Evolutionary conservation across 2,113 vertebrate genomes (phyloP).

Genomic region (Tursiops truncatus): DNA sequence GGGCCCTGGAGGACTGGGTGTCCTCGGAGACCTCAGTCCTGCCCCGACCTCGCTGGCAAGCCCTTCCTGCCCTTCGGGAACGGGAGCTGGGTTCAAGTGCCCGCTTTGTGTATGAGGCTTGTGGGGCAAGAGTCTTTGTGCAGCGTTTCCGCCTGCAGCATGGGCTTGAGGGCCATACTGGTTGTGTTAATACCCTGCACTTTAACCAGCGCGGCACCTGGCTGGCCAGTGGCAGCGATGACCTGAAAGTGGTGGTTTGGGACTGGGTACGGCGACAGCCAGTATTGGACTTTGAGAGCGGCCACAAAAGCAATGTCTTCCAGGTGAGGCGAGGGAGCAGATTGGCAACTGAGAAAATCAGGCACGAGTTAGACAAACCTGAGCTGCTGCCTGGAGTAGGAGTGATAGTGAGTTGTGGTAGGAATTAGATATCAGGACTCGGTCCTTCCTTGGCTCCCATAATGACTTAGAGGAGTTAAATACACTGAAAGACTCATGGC

Average conservation of each 20-base stretch:
- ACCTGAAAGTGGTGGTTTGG: conserved; percentile 96
- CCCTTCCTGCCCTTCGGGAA: conserved; percentile 89
- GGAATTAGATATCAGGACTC: background rate
- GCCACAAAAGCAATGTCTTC: conserved; percentile 98
- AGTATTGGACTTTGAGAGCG: conserved; percentile 95
- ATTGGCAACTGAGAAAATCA: background rate
- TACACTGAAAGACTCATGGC: background rate
- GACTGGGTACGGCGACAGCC: conserved; percentile 92
- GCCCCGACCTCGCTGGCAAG: conserved; percentile 88
- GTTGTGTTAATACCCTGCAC: conserved; percentile 98
- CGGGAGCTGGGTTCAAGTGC: conserved; percentile 89
- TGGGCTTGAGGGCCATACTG: conserved; percentile 92
- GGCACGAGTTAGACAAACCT: background rate
- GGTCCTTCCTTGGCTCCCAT: background rate
- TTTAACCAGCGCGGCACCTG: conserved; percentile 96
- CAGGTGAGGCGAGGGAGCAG: conserved; percentile 86
- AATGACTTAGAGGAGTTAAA: background rate
- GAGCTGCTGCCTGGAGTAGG: background rate
- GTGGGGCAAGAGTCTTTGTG: conserved; percentile 93
- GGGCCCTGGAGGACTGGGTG: conserved; percentile 94
- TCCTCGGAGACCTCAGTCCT: conserved; percentile 90
- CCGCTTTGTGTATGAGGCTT: conserved; percentile 91
- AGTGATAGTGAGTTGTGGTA: background rate
- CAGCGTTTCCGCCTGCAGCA: conserved; percentile 94
- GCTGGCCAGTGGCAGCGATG: conserved; percentile 95